Evolutionary conservation across 2,113 vertebrate species (phyloP).

Genomic region (Quiscalus mexicanus): DNA sequence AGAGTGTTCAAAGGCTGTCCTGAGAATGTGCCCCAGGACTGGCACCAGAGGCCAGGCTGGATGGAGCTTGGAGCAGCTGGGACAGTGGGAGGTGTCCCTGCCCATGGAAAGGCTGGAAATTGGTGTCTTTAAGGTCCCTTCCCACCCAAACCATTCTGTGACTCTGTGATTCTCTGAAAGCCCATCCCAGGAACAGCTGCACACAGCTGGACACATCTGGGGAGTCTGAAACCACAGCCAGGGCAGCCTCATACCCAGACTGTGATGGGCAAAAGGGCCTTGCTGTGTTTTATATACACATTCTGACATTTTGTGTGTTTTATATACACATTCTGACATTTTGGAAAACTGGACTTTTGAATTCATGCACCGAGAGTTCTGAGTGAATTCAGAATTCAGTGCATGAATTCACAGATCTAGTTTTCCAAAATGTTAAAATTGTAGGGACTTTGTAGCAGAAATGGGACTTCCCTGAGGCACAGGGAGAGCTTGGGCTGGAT

Average conservation of each 20-base stretch:
- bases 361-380: too few species aligned
- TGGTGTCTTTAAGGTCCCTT: background rate
- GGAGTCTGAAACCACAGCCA: background rate
- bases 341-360: too few species aligned
- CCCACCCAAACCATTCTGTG: background rate
- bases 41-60: background rate
- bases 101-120: background rate
- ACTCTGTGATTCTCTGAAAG: background rate
- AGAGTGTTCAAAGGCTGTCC: background rate
- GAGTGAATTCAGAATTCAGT: background rate
- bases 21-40: background rate
- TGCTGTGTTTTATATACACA: rapidly evolving
- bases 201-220: background rate
- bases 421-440: background rate
- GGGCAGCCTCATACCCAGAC: background rate
- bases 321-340: too few species aligned
- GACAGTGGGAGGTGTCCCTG: background rate
- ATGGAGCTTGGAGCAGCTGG: background rate
- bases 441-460: background rate
- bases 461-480: background rate
- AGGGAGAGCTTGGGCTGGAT: background rate
- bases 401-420: background rate
- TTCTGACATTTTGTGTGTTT: too few species aligned
- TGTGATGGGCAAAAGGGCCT: background rate
- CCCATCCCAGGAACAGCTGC: background rate